Percentiles rank a stretch among this genome's conserved stretches.
Evolutionary conservation across 92 coral and sea anemone species (phyloP).

Genomic region (Actinostola sp.): DNA sequence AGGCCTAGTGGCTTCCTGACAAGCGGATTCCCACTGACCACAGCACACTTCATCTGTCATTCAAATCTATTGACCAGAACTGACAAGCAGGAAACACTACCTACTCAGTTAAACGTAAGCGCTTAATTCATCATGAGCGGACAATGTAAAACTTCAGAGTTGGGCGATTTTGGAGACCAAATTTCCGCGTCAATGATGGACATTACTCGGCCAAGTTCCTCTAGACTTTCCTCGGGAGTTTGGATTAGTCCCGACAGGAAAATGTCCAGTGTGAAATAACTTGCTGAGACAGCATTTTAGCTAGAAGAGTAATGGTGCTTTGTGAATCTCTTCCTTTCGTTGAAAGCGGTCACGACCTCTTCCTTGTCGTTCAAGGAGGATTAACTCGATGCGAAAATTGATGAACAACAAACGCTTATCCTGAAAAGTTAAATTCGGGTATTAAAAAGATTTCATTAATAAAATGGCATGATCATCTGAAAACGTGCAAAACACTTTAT

Average conservation of each 20-base stretch:
- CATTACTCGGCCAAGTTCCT: too few species aligned
- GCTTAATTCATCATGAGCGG: background rate
- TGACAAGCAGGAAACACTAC: slow-evolving; percentile 9
- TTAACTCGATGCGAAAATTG: background rate
- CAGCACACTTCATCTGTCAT: slow-evolving; percentile 15
- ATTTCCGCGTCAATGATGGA: too few species aligned
- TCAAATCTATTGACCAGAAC: slow-evolving; percentile 18
- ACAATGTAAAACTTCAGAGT: background rate
- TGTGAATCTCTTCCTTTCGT: slow-evolving; percentile 1
- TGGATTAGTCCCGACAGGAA: too few species aligned
- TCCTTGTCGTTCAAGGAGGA: slow-evolving; percentile 15
- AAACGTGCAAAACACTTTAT: too few species aligned
- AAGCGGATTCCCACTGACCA: background rate
- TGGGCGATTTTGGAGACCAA: background rate
- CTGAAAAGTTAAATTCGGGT: background rate
- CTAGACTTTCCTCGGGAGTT: too few species aligned
- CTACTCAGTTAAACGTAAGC: background rate
- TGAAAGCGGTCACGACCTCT: slow-evolving; percentile 19
- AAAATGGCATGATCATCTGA: background rate
- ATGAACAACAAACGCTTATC: background rate
- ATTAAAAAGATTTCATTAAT: background rate
- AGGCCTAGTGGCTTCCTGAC: background rate
- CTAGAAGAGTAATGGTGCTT: slow-evolving; percentile 12
- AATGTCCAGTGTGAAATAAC: background rate
- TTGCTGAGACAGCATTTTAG: slow-evolving; percentile 9